Base-by-base conservation (phyloP, 1,140 invertebrate species). In the Pseudomyrmex pallidus region DNA sequence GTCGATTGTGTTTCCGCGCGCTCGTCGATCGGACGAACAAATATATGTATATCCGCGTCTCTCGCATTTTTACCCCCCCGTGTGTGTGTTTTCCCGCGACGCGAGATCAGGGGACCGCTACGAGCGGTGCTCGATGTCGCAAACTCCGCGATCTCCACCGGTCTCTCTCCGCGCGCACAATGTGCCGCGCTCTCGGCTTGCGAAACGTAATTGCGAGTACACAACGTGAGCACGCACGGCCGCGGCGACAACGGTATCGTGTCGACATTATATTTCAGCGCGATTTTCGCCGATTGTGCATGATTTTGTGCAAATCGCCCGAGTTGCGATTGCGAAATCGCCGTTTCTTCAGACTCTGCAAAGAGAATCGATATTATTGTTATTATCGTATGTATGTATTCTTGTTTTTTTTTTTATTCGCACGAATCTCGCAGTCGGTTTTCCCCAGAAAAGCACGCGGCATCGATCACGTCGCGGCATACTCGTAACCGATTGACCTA, bases 401-500 rank as follows among this genome's bases (percentile, higher is more conserved):
- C 4, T 59, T n/a, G 1, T 15, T 35, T 20, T 48, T 66, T 22
- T 48, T 44, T 17, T 25, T 20, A 13, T 12, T n/a, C 57, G 17
- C 35, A 5, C 35, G 4, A 35, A 35, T 35, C 35, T 17, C 46
- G 46, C 73, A 7, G 13, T 44, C 4, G 44, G 15, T 25, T 15
- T 35, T 22, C 48, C 61, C n/a, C 73, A 61, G 15, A 35, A 35
- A 52, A 76, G 61, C 35, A 5, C 17, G 48, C 22, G 20, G n/a
- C 20, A 72, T 80, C 20, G 76, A 78, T 78, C 7, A 48, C 25
- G 68, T 78, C n/a, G 61, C 54, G n/a, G 66, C 5, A 80, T 61
- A 80, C 66, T 70, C 54, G 44, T 80, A 80, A 80, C 76, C 76
- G 76, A 80, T 80, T 80, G 66, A 80, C 66, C 76, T 80, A 80